Conservation (phyloP, 1,140 invertebrate species). For the Notospermus geniculatus region DNA sequence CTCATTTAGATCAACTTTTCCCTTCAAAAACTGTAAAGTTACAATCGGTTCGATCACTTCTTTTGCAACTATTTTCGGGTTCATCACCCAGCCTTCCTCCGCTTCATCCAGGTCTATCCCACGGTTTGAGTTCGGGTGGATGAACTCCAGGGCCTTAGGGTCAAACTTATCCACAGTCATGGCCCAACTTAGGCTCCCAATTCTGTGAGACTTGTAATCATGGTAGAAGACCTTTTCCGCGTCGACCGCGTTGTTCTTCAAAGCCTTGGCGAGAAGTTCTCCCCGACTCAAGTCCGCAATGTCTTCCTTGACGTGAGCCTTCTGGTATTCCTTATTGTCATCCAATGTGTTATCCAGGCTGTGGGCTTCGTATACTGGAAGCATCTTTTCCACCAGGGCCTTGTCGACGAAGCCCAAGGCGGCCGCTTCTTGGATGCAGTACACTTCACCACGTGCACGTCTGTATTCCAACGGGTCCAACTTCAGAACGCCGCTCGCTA, state of each 20-base stretch:
- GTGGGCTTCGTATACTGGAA: not conserved
- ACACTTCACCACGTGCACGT: not conserved
- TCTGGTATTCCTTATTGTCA: not conserved
- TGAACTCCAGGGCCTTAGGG: not conserved
- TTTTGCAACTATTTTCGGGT: not conserved
- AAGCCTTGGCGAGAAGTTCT: not conserved
- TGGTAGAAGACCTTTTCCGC: not conserved
- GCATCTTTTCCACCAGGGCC: not conserved
- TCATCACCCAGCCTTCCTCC: not conserved
- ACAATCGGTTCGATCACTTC: not conserved
- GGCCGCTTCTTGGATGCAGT: slow-evolving; percentile 6
- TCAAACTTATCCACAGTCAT: not conserved
- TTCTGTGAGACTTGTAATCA: not conserved
- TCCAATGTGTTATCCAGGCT: not conserved
- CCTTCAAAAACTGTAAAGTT: not conserved
- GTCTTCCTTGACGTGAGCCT: not conserved
- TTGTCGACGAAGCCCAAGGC: not conserved
- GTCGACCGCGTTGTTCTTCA: not conserved
- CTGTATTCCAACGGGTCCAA: slow-evolving; percentile 7
- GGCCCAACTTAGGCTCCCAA: not conserved
- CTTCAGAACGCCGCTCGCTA: not conserved
- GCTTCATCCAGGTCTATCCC: not conserved
- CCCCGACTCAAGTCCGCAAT: not conserved
- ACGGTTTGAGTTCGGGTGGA: not conserved
- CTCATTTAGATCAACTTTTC: not conserved